phyloP scores from a whole-genome alignment of 2,113 vertebrate genomes.

The Ceyx margarethae region DNA sequence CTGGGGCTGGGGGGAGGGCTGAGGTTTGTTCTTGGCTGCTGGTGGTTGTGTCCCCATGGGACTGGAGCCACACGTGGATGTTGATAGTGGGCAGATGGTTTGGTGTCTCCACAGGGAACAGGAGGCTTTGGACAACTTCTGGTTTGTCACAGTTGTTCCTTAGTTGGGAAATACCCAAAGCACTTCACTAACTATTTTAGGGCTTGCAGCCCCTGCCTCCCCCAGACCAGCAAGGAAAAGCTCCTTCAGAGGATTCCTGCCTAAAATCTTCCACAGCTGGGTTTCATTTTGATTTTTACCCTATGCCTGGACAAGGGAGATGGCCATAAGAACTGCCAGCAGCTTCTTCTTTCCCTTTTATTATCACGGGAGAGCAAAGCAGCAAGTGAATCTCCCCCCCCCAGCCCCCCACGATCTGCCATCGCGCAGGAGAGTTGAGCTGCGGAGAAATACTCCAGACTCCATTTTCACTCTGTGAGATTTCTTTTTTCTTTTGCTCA shows the following conservation, averaged over 20 bases:
- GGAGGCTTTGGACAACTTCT: not conserved
- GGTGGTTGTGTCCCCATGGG: not conserved
- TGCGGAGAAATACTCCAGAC: slow-evolving; percentile 26
- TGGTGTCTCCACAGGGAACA: not conserved
- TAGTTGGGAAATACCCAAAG: not conserved
- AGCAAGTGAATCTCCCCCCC: slow-evolving; percentile 19
- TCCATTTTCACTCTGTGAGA: slow-evolving; percentile 49
- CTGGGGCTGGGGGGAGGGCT: rapidly evolving
- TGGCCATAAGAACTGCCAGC: slow-evolving; percentile 1
- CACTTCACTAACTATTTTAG: not conserved
- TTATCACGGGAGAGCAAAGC: slow-evolving; percentile 14
- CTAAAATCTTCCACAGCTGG: not conserved
- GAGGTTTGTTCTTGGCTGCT: not conserved
- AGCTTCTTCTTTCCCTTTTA: slow-evolving; percentile 3
- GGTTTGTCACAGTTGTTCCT: not conserved
- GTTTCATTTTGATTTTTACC: slow-evolving; percentile 26
- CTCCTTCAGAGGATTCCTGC: not conserved
- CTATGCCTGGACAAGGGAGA: not conserved
- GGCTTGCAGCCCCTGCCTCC: not conserved
- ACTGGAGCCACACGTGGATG: not conserved
- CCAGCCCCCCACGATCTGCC: slow-evolving; percentile 4
- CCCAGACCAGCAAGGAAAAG: not conserved
- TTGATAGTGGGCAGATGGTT: not conserved
- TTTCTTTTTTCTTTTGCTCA: slow-evolving; percentile 47
- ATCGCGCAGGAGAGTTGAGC: slow-evolving; percentile 3